Base-by-base conservation (phyloP, 1,140 invertebrate genomes). In the Scaptodrosophila lebanonensis region DNA sequence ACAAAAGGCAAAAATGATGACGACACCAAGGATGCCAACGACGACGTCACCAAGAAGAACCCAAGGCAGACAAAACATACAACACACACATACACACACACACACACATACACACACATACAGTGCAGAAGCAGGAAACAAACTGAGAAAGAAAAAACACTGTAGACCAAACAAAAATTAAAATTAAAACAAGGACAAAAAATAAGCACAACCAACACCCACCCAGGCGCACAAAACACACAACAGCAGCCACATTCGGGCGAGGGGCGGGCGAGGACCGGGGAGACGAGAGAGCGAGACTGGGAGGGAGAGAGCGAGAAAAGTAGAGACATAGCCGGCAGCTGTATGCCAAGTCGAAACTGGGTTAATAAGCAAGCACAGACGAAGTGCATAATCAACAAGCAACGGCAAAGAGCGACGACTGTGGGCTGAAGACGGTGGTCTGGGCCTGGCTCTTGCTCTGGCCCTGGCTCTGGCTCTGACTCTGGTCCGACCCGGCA, bases 151-250 rank as follows among this genome's bases (percentile, higher is more conserved):
- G 38, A 61, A 62, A 68, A 52, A 42, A 66, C 6, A 83, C 39
- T 50, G 76, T 68, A 73, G 79, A 82, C 70, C 76, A 83, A 83
- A 76, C 75, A 82, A 82, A 83, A 83, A 83, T 83, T 83, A 83
- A 83, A 83, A 83, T 83, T 83, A 83, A 83, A 83, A 83, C 76
- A 83, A 83, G 76, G 66, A 83, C 66, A 75, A 58, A 73, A 64
- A 76, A 68, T 52, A 64, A 61, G 50, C 66, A 58, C 45, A 60
- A 25, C 65, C 51, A 63, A 61, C 63, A 58, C 44, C 57, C 56
- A 59, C 33, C 12, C 22, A 49, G 18, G 27, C 32, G 15, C 22
- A 15, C 36, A 50, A 18, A 2, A 42, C 17, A 27, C 4, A 25
- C 13, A 40, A n/a, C 3, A 8, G 22, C 22, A 25, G 12, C 9